Conservation (phyloP, 2,888 invertebrate genomes). For the Pteria penguin region DNA sequence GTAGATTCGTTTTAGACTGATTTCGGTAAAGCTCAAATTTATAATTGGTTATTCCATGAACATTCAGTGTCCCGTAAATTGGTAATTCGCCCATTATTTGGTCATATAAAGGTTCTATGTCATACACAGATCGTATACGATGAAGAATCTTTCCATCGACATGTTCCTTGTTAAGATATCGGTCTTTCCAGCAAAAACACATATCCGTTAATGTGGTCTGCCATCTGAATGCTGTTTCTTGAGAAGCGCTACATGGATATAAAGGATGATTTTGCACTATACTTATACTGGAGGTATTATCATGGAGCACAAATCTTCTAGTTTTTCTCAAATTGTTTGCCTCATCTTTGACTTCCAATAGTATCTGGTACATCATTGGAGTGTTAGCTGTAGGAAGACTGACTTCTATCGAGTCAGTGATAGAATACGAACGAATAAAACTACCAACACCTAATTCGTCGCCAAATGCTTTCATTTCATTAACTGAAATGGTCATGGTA, state of each 20-base stretch:
- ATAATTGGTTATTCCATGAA: conserved; percentile 48
- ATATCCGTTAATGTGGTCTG: conserved; percentile 47
- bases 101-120: conserved; percentile 40
- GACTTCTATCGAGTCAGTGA: background rate
- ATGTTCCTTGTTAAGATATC: conserved; percentile 47
- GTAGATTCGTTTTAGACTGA: background rate
- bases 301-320: conserved; percentile 44
- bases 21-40: background rate
- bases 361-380: conserved; percentile 43
- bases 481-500: background rate
- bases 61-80: conserved; percentile 51
- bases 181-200: conserved; percentile 47
- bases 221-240: conserved; percentile 45
- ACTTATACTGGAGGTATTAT: conserved; percentile 34
- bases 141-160: conserved; percentile 31
- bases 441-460: background rate
- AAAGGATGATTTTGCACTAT: background rate
- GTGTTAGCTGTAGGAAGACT: background rate
- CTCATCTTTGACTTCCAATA: conserved; percentile 37
- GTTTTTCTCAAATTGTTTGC: conserved; percentile 39
- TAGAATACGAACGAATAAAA: background rate
- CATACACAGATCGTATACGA: conserved; percentile 30
- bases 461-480: background rate
- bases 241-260: background rate
- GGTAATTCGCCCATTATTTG: conserved; percentile 46